Evolutionary conservation across 2,888 invertebrate species (phyloP).

Genomic region (Terebella lapidaria): DNA sequence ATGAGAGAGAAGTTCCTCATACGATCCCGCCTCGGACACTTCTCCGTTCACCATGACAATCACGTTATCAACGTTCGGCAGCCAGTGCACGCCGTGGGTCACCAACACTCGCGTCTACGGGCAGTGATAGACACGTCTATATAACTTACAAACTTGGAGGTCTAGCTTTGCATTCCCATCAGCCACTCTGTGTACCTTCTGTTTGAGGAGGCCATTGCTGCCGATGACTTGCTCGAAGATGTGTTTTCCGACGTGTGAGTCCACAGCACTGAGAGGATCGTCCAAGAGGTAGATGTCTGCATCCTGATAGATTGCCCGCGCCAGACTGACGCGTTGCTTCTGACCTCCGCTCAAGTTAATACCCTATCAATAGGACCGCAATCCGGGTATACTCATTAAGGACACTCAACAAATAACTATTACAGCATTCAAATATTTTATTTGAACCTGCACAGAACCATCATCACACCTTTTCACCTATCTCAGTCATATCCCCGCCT

Average conservation of each 20-base stretch:
- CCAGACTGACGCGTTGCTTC: conserved; percentile 52
- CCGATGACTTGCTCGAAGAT: conserved; percentile 93
- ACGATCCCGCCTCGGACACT: conserved; percentile 84
- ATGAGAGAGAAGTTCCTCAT: conserved; percentile 78
- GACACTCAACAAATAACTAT: no score
- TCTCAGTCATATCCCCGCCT: conserved; percentile 94
- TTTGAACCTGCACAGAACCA: no score
- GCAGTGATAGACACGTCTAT: no score
- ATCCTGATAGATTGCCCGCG: conserved; percentile 50
- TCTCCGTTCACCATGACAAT: conserved; percentile 81
- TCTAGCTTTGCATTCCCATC: neutral
- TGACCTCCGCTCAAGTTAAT: conserved; percentile 53
- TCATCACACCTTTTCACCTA: conserved; percentile 88
- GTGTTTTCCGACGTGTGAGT: conserved; percentile 95
- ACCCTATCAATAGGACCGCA: conserved; percentile 49
- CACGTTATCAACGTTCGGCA: conserved; percentile 85
- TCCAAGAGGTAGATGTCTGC: conserved; percentile 76
- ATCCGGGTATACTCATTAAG: no score
- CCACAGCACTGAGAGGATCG: conserved; percentile 92
- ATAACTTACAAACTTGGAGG: no score
- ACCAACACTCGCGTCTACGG: conserved; percentile 78
- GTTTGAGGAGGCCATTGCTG: conserved; percentile 59
- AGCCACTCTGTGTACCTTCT: conserved; percentile 50
- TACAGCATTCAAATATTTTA: no score
- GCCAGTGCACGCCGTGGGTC: conserved; percentile 89